Evolutionary conservation across 2,113 vertebrate genomes (phyloP).

Genomic region (Seriola rivoliana): DNA sequence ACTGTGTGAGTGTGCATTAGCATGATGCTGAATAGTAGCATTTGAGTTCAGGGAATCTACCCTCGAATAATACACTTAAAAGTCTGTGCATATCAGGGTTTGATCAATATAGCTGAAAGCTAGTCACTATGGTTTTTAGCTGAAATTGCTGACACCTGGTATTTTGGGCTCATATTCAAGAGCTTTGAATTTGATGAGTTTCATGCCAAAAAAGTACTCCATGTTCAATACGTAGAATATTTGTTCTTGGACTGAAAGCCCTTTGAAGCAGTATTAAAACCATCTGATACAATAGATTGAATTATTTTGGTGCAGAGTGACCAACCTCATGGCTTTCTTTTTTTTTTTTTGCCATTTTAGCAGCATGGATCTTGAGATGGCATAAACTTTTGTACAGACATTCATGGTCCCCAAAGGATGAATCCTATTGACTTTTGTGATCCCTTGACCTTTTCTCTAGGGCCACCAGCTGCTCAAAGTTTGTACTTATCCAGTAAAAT

Average conservation of each 20-base stretch:
- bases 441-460: background rate
- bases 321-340: background rate
- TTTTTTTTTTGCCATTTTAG: background rate
- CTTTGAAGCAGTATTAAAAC: background rate
- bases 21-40: background rate
- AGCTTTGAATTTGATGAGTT: constrained; percentile 8
- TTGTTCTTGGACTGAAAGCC: constrained; percentile 17
- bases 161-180: constrained; percentile 30
- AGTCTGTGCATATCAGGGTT: background rate
- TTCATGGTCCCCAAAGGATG: background rate
- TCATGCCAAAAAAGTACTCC: background rate
- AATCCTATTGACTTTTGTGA: background rate
- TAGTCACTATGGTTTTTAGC: background rate
- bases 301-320: background rate
- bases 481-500: background rate
- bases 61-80: background rate
- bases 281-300: background rate
- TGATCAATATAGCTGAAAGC: background rate
- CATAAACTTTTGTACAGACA: background rate
- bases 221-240: background rate
- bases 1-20: background rate
- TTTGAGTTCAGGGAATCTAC: background rate
- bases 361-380: background rate
- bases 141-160: constrained; percentile 33
- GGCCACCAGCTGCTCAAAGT: no score